A percentile compares a stretch with the other conserved stretches of the same genome.
phyloP scores from a whole-genome alignment of 2,113 vertebrate genomes.

The Odontesthes bonariensis region DNA sequence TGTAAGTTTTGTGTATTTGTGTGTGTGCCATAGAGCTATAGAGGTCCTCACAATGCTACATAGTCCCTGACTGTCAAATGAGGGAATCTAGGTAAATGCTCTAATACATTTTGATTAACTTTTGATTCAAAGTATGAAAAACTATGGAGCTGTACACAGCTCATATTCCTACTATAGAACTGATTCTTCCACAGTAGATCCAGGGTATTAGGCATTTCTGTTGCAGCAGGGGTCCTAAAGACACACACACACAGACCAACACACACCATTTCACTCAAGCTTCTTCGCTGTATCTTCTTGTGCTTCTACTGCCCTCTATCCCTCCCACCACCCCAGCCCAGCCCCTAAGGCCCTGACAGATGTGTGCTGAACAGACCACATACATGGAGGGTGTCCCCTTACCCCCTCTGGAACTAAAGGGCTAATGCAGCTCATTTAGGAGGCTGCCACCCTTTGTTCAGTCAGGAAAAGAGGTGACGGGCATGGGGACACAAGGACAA shows the following conservation, averaged over 20 bases:
- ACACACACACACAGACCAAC: slow-evolving; percentile 25
- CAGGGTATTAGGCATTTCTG: slow-evolving; percentile 61
- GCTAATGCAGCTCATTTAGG: slow-evolving; percentile 81
- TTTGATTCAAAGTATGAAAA: too few relatives aligned
- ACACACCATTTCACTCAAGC: slow-evolving; percentile 31
- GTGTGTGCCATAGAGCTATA: too few relatives aligned
- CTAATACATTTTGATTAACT: too few relatives aligned
- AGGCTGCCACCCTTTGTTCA: slow-evolving; percentile 78
- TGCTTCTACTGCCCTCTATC: slow-evolving; percentile 41
- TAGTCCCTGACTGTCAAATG: background rate
- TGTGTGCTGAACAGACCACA: slow-evolving; percentile 82
- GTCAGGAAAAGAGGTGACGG: slow-evolving; percentile 61
- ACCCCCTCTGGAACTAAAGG: slow-evolving; percentile 79
- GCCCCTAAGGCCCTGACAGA: slow-evolving; percentile 79
- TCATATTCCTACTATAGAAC: too few relatives aligned
- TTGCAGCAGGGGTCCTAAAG: slow-evolving; percentile 60
- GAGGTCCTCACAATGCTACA: background rate
- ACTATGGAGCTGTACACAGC: too few relatives aligned
- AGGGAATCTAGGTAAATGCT: too few relatives aligned
- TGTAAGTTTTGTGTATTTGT: background rate
- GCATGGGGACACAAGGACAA: slow-evolving; percentile 40
- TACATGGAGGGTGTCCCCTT: slow-evolving; percentile 83
- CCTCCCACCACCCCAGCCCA: slow-evolving; percentile 53
- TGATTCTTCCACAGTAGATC: slow-evolving; percentile 74
- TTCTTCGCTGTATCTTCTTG: slow-evolving; percentile 51